Evolutionary conservation across 2,888 invertebrate genomes (phyloP).

Genomic region (Branchellion lobata): DNA sequence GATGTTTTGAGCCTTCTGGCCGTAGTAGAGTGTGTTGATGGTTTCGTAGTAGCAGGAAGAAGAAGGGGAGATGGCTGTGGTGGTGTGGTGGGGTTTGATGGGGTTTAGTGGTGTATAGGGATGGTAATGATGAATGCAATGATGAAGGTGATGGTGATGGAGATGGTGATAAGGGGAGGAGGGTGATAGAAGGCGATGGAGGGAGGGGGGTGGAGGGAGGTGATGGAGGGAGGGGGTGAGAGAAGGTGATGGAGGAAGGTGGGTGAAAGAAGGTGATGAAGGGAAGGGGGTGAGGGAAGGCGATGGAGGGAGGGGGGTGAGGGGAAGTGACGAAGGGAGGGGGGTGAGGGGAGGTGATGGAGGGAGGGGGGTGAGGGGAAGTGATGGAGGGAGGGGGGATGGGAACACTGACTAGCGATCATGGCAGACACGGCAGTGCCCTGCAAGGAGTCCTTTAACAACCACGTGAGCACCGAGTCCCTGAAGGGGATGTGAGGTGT

Average conservation of each 20-base stretch:
- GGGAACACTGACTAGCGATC: slow-evolving; percentile 73
- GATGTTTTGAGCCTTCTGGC: slow-evolving; percentile 74
- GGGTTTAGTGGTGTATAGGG: no score
- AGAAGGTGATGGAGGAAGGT: no score
- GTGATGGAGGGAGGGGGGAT: slow-evolving; percentile 76
- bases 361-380: slow-evolving; percentile 71
- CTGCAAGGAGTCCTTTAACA: slow-evolving; percentile 77
- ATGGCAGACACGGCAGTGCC: slow-evolving; percentile 77
- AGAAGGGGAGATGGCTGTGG: slow-evolving; percentile 75
- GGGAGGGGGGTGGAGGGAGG: no score
- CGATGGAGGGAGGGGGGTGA: slow-evolving; percentile 75
- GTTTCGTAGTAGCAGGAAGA: slow-evolving; percentile 77
- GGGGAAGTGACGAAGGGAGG: slow-evolving; percentile 72
- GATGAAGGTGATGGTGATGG: no score
- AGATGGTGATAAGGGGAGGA: no score
- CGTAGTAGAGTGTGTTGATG: slow-evolving; percentile 78
- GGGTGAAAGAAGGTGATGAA: slow-evolving; percentile 75
- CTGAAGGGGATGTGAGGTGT: slow-evolving; percentile 73
- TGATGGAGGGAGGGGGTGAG: no score
- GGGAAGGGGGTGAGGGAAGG: slow-evolving; percentile 72
- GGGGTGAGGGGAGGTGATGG: slow-evolving; percentile 72
- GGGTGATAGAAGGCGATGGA: no score
- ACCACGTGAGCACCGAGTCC: slow-evolving; percentile 78
- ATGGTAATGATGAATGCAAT: no score
- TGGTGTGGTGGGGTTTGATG: no score